These are phyloP conservation scores for Sceloporus tristichus DNA, from an alignment of 2,113 vertebrate species.

Conservation along the genomic window DNA sequence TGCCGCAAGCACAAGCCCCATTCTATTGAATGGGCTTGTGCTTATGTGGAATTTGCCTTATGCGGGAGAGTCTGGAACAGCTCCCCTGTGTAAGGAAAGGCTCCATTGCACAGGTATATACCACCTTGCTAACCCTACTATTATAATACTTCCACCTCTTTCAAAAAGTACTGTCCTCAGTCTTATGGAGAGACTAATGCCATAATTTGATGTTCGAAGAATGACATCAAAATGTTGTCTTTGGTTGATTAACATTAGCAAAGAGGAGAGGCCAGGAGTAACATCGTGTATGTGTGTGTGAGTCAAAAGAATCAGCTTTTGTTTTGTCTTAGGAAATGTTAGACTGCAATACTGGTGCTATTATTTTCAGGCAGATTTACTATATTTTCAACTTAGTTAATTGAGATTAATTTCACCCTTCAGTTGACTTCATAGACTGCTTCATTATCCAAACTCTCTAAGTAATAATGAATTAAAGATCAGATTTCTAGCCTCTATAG, in stretches of 20 bases:
- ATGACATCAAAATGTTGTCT: not conserved
- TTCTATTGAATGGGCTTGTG: no score
- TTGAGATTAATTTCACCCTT: slow-evolving; percentile 4
- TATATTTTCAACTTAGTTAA: not conserved
- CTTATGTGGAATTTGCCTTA: no score
- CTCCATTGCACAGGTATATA: no score
- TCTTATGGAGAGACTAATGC: not conserved
- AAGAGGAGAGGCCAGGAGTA: not conserved
- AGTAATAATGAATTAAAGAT: not conserved
- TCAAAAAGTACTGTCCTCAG: not conserved
- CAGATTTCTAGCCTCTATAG: not conserved
- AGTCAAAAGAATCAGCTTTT: not conserved
- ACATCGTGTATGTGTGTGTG: no score
- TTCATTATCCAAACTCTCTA: not conserved
- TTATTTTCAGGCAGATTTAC: not conserved
- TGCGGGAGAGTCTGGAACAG: no score
- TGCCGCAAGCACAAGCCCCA: no score
- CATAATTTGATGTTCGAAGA: not conserved
- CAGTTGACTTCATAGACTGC: not conserved
- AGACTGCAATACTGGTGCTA: not conserved
- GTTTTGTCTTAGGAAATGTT: not conserved
- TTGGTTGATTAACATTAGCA: not conserved
- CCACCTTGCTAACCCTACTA: no score
- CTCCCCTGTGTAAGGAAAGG: no score
- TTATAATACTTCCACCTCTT: not conserved